A percentile compares a stretch with the other conserved stretches of the same genome.
phyloP scores from a whole-genome alignment of 2,888 invertebrate species.

The Sinelater perroti region DNA sequence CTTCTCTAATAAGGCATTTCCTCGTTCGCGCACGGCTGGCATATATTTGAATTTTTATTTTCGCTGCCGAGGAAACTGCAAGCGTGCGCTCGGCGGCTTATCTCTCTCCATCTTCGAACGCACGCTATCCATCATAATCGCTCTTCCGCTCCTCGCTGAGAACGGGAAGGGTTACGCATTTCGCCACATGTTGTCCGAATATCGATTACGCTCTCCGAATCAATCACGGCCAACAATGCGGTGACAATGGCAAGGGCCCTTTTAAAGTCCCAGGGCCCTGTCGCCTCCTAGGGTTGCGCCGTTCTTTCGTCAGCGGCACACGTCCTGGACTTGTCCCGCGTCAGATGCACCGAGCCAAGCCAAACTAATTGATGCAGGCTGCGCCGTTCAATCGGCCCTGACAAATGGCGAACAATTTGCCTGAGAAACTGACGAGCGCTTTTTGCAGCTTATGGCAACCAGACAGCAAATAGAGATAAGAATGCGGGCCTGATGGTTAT shows the following conservation, averaged over 20 bases:
- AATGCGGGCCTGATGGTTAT: conserved; percentile 30
- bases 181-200: conserved; percentile 28
- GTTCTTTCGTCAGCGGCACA: conserved; percentile 25
- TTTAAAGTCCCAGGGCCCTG: conserved; percentile 16
- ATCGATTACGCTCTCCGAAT: conserved; percentile 44
- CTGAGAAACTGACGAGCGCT: conserved; percentile 1
- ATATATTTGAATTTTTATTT: conserved; percentile 20
- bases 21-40: conserved; percentile 22
- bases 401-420: conserved; percentile 7
- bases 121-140: conserved; percentile 19
- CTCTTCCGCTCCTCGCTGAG: no score
- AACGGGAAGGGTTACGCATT: conserved; percentile 27
- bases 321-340: conserved; percentile 14
- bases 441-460: background rate
- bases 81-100: background rate
- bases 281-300: conserved; percentile 19
- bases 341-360: conserved; percentile 10
- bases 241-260: conserved; percentile 50
- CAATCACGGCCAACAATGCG: conserved; percentile 53
- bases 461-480: conserved; percentile 29
- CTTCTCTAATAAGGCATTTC: conserved; percentile 36
- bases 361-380: conserved; percentile 17
- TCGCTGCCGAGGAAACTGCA: conserved; percentile 9
- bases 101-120: no score
- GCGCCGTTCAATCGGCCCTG: background rate